Evolutionary conservation across 2,113 vertebrate genomes (phyloP).

Genomic region (Lepidothrix coronata): DNA sequence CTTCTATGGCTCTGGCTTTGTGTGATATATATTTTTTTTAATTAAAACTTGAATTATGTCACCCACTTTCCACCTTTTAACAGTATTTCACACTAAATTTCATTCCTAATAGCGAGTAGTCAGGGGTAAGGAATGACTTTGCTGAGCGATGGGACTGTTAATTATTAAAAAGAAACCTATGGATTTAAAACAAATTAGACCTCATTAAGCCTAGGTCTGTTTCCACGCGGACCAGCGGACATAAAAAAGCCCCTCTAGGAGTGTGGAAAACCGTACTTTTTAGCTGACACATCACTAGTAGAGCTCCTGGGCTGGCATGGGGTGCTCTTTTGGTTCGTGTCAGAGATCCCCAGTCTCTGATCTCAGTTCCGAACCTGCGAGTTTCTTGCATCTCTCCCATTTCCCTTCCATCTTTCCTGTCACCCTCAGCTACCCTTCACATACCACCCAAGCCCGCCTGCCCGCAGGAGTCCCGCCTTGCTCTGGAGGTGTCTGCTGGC

Average conservation of each 20-base stretch:
- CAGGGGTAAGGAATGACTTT: constrained; percentile 40
- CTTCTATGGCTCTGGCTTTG: neutral
- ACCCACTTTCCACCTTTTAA: constrained; percentile 54
- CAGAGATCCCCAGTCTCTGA: neutral
- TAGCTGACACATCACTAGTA: neutral
- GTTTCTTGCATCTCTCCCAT: neutral
- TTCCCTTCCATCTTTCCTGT: neutral
- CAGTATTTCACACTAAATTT: constrained; percentile 60
- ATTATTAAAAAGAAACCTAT: constrained; percentile 62
- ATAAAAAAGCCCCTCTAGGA: neutral
- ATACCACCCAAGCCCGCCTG: neutral
- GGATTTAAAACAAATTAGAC: constrained; percentile 62
- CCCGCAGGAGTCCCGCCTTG: fast-evolving
- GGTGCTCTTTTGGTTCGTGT: neutral
- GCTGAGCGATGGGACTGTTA: constrained; percentile 48
- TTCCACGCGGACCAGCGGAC: constrained; percentile 2
- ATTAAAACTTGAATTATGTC: constrained; percentile 63
- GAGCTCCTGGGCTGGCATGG: neutral
- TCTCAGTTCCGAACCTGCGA: neutral
- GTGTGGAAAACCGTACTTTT: neutral
- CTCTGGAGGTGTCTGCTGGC: neutral
- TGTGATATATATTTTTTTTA: constrained; percentile 59
- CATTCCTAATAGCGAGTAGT: constrained; percentile 54
- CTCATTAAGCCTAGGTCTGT: constrained; percentile 32
- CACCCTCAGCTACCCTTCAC: fast-evolving